These are phyloP conservation scores for Panulirus ornatus DNA, from an alignment of 1,140 invertebrate species.

Conservation along the genomic window DNA sequence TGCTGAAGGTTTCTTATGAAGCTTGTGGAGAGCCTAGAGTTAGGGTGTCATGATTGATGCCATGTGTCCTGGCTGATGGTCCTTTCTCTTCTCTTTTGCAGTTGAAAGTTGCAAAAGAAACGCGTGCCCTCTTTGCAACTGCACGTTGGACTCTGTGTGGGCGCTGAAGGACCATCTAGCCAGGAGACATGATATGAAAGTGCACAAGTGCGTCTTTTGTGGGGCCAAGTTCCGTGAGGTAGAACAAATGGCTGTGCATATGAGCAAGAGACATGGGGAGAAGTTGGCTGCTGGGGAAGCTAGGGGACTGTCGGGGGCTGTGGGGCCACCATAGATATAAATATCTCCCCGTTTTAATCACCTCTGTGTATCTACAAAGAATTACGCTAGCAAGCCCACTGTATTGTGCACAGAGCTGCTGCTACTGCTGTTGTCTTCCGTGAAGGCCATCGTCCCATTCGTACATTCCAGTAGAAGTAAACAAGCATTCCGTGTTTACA, in stretches of 20 bases:
- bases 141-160: constrained; percentile 75
- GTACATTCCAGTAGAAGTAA: constrained; percentile 66
- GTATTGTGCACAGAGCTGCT: constrained; percentile 30
- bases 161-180: constrained; percentile 75
- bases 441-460: constrained; percentile 69
- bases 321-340: constrained; percentile 58
- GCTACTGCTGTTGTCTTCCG: constrained; percentile 65
- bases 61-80: constrained; percentile 75
- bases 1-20: constrained; percentile 51
- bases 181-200: constrained; percentile 76
- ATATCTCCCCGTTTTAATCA: constrained; percentile 33
- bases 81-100: constrained; percentile 75
- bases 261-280: constrained; percentile 75
- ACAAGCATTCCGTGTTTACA: constrained; percentile 58
- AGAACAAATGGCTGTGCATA: constrained; percentile 75
- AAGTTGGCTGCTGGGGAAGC: constrained; percentile 71
- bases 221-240: constrained; percentile 75
- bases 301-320: constrained; percentile 64
- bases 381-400: constrained; percentile 47
- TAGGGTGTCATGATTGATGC: constrained; percentile 71
- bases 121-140: constrained; percentile 75
- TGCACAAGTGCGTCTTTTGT: constrained; percentile 75
- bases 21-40: constrained; percentile 60
- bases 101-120: constrained; percentile 76
- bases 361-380: constrained; percentile 36